A percentile compares a stretch with the other conserved stretches of the same genome.
phyloP scores from a whole-genome alignment of 2,888 invertebrate species.

The Caenorhabditis virilis region DNA sequence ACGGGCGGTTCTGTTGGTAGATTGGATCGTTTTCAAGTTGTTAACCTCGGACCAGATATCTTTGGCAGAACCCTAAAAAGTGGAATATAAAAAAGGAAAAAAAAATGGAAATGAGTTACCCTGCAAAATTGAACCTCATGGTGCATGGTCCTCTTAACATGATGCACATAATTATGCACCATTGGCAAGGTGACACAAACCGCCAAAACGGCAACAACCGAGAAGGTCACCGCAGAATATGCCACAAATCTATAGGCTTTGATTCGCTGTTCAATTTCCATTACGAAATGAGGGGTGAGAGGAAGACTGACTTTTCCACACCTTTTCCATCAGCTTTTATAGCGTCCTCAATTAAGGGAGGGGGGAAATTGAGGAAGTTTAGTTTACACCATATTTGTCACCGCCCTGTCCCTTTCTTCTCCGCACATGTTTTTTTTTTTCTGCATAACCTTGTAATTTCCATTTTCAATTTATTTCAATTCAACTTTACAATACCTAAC shows the following conservation, averaged over 20 bases:
- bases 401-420: no score
- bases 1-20: conserved; percentile 56
- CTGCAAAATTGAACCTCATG: conserved; percentile 49
- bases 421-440: no score
- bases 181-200: conserved; percentile 50
- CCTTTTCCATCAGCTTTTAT: no score
- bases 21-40: conserved; percentile 44
- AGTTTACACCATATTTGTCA: no score
- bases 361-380: no score
- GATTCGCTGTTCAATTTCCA: conserved; percentile 48
- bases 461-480: no score
- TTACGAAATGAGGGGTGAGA: not conserved
- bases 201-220: conserved; percentile 50
- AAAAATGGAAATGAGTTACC: conserved; percentile 12
- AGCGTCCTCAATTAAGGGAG: no score
- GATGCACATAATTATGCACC: conserved; percentile 52
- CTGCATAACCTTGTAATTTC: no score
- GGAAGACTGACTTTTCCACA: no score
- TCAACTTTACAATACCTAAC: no score
- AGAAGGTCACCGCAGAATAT: conserved; percentile 53
- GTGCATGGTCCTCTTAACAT: conserved; percentile 50
- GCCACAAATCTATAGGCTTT: conserved; percentile 54
- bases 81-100: not conserved
- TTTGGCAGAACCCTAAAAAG: conserved; percentile 41
- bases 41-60: conserved; percentile 51